Conservation (phyloP, 2,888 invertebrate species). For the Stenoptilia bipunctidactyla region DNA sequence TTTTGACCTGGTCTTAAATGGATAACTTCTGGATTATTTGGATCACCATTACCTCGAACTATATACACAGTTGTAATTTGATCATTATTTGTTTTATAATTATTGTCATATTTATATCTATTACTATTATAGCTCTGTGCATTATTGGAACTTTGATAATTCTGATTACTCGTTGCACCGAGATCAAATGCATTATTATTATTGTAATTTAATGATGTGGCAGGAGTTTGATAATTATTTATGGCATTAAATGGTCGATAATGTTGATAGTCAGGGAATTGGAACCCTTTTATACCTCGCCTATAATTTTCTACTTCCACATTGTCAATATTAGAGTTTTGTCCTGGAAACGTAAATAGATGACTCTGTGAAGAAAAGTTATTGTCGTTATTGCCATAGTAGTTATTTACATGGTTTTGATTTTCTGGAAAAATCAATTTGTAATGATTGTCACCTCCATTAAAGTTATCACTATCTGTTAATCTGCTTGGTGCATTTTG, state of each 20-base stretch:
- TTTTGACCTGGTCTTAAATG: slow-evolving; percentile 40
- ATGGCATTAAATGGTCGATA: too few relatives aligned
- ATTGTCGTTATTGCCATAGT: neutral
- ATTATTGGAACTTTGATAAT: slow-evolving; percentile 24
- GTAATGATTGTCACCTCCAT: slow-evolving; percentile 10
- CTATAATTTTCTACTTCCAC: too few relatives aligned
- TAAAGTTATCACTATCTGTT: slow-evolving; percentile 9
- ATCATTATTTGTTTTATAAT: slow-evolving; percentile 21
- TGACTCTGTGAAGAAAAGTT: too few relatives aligned
- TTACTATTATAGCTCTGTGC: slow-evolving; percentile 25
- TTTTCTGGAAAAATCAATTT: neutral
- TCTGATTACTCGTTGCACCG: slow-evolving; percentile 6
- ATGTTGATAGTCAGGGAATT: too few relatives aligned
- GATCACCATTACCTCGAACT: slow-evolving; percentile 58
- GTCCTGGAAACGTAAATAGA: too few relatives aligned
- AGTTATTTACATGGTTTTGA: neutral
- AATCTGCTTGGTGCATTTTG: slow-evolving; percentile 31
- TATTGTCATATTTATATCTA: slow-evolving; percentile 15
- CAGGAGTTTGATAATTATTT: slow-evolving; percentile 12
- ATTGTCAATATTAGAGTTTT: too few relatives aligned
- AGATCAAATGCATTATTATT: too few relatives aligned
- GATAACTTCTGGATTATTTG: slow-evolving; percentile 53
- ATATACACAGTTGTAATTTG: slow-evolving; percentile 47
- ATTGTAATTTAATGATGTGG: neutral
- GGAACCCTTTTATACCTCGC: too few relatives aligned